Evolutionary conservation across 2,888 invertebrate species (phyloP).

Genomic region (Thymelicus lineola): DNA sequence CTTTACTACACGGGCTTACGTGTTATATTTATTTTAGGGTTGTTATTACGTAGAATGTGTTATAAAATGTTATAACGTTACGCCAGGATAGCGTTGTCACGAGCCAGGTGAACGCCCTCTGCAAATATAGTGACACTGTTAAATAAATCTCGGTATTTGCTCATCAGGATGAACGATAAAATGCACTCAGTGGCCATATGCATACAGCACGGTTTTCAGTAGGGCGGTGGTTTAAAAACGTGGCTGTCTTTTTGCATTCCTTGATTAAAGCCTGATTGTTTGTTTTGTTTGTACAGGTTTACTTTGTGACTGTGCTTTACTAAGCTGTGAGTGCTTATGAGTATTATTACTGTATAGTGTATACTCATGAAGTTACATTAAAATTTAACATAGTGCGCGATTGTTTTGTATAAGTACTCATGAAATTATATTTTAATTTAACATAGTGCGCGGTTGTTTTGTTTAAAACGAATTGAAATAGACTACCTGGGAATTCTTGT

Average conservation of each 20-base stretch:
- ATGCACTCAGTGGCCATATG: constrained; percentile 26
- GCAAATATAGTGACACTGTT: constrained; percentile 65
- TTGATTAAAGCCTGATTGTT: constrained; percentile 36
- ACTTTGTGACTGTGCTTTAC: constrained; percentile 16
- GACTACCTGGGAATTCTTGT: too few species aligned
- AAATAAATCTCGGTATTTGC: constrained; percentile 60
- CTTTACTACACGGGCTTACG: constrained; percentile 17
- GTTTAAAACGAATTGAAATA: neutral
- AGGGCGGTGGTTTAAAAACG: constrained; percentile 6
- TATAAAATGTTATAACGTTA: constrained; percentile 65
- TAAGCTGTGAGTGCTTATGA: constrained; percentile 5
- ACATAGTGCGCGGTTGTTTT: too few species aligned
- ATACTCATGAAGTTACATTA: neutral
- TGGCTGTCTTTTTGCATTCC: constrained; percentile 33
- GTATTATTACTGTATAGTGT: neutral
- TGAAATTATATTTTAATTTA: neutral
- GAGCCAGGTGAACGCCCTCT: constrained; percentile 73
- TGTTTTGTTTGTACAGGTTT: constrained; percentile 28
- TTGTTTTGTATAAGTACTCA: neutral
- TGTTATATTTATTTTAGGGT: constrained; percentile 11
- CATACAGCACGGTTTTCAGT: constrained; percentile 33
- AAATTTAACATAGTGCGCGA: too few species aligned
- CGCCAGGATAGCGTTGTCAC: constrained; percentile 68
- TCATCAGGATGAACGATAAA: constrained; percentile 40
- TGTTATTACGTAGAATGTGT: constrained; percentile 36